Percentiles rank a stretch among this genome's conserved stretches.
phyloP scores from a whole-genome alignment of 2,797 vertebrate species.

The Brotula barbata region DNA sequence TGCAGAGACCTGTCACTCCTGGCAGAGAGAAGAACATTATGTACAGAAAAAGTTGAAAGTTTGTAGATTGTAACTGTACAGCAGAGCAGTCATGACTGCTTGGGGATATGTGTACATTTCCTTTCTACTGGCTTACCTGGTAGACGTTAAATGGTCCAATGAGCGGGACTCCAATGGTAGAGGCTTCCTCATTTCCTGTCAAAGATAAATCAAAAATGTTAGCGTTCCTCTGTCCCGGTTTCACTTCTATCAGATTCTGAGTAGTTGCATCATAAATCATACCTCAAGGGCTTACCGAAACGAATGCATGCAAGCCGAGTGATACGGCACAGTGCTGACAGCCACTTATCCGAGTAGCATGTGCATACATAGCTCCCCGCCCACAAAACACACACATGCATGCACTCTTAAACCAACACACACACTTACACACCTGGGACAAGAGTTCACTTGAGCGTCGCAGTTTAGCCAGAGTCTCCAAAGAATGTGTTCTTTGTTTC shows the following conservation, averaged over 20 bases:
- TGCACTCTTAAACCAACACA: slow-evolving; percentile 32
- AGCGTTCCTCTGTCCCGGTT: slow-evolving; percentile 1
- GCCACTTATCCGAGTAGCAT: neutral
- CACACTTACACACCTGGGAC: slow-evolving; percentile 80
- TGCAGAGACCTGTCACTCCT: slow-evolving; percentile 86
- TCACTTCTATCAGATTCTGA: neutral
- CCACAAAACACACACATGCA: slow-evolving; percentile 13
- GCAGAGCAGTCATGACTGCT: slow-evolving; percentile 1
- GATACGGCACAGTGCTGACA: slow-evolving; percentile 9
- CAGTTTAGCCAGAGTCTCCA: slow-evolving; percentile 86
- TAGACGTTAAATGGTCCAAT: slow-evolving; percentile 84
- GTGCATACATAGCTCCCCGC: slow-evolving; percentile 10
- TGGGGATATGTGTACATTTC: slow-evolving; percentile 1
- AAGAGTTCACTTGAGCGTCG: slow-evolving; percentile 84
- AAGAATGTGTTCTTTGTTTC: slow-evolving; percentile 85
- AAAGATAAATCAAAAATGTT: slow-evolving; percentile 11
- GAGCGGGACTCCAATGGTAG: slow-evolving; percentile 77
- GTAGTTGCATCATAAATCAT: neutral
- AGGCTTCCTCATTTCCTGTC: slow-evolving; percentile 79
- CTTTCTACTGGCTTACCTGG: slow-evolving; percentile 80
- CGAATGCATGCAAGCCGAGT: neutral
- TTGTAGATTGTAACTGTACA: neutral
- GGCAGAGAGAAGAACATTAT: slow-evolving; percentile 35
- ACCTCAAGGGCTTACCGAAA: neutral
- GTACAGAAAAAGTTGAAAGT: neutral